phyloP scores from a whole-genome alignment of 2,797 vertebrate genomes.

The Cirrhinus mrigala region DNA sequence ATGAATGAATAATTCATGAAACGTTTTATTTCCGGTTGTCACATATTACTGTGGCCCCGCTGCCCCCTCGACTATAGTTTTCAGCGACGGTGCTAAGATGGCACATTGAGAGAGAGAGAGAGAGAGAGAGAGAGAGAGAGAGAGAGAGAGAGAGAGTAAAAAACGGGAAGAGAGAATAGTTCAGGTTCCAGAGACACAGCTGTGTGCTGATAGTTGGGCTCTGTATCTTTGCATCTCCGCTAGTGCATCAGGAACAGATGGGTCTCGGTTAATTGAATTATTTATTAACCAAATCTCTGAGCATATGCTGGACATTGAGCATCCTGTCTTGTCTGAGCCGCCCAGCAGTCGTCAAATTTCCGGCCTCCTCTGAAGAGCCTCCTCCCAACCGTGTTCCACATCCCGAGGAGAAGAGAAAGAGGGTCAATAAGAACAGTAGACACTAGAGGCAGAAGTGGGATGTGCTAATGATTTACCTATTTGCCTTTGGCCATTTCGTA shows the following conservation, averaged over 20 bases:
- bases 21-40: conserved; percentile 51
- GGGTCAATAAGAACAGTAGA: conserved; percentile 46
- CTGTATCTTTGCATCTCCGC: conserved; percentile 34
- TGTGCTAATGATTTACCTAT: conserved; percentile 41
- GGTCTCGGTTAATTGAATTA: conserved; percentile 64
- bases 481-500: conserved; percentile 35
- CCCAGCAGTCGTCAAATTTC: conserved; percentile 50
- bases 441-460: conserved; percentile 17
- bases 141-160: conserved; percentile 43
- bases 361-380: conserved; percentile 24
- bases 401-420: conserved; percentile 36
- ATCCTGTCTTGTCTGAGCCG: conserved; percentile 50
- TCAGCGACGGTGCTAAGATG: conserved; percentile 47
- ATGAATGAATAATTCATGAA: conserved; percentile 62
- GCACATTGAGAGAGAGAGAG: conserved; percentile 40
- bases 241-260: conserved; percentile 57
- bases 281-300: conserved; percentile 63
- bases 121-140: too few species aligned
- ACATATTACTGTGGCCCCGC: conserved; percentile 33
- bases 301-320: conserved; percentile 64
- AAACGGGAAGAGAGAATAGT: not conserved
- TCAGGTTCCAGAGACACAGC: conserved; percentile 20
- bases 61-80: conserved; percentile 46
- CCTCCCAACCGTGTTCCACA: conserved; percentile 41
- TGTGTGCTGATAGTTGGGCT: conserved; percentile 39